A percentile compares a stretch with the other conserved stretches of the same genome.
Conservation (phyloP, 2,888 invertebrate genomes). For the Aplocera efformata region DNA sequence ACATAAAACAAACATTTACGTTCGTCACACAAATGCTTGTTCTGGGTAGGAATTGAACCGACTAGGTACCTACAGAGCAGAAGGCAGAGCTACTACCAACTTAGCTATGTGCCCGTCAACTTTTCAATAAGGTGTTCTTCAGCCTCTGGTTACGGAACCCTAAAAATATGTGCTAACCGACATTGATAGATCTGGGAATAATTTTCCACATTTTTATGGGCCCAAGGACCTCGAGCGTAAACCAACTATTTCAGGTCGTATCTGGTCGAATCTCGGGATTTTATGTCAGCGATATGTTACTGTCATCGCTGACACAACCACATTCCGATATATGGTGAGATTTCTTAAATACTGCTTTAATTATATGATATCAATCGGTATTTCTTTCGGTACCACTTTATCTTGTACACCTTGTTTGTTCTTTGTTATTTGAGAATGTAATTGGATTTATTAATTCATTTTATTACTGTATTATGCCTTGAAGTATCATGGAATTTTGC, state of each 20-base stretch:
- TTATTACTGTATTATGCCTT: no score
- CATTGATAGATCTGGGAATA: slow-evolving; percentile 63
- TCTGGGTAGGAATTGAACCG: no score
- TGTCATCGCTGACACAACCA: slow-evolving; percentile 58
- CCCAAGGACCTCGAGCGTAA: slow-evolving; percentile 57
- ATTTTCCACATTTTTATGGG: slow-evolving; percentile 64
- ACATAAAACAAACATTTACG: no score
- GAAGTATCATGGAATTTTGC: no score
- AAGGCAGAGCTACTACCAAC: no score
- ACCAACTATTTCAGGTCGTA: slow-evolving; percentile 67
- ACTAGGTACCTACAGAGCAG: no score
- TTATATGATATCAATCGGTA: slow-evolving; percentile 71
- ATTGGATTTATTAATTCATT: no score
- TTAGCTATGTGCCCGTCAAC: no score
- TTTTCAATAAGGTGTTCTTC: no score
- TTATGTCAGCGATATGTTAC: slow-evolving; percentile 76
- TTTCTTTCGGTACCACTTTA: slow-evolving; percentile 58
- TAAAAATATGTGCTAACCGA: slow-evolving; percentile 41
- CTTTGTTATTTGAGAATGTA: slow-evolving; percentile 18
- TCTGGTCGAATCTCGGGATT: slow-evolving; percentile 69
- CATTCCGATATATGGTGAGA: slow-evolving; percentile 68
- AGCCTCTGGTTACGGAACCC: no score
- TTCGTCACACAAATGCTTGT: no score
- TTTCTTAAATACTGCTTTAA: slow-evolving; percentile 72
- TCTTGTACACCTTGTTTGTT: slow-evolving; percentile 40